These are phyloP conservation scores for Rhaphigaster nebulosa DNA, from an alignment of 2,888 invertebrate genomes.

Conservation along the genomic window DNA sequence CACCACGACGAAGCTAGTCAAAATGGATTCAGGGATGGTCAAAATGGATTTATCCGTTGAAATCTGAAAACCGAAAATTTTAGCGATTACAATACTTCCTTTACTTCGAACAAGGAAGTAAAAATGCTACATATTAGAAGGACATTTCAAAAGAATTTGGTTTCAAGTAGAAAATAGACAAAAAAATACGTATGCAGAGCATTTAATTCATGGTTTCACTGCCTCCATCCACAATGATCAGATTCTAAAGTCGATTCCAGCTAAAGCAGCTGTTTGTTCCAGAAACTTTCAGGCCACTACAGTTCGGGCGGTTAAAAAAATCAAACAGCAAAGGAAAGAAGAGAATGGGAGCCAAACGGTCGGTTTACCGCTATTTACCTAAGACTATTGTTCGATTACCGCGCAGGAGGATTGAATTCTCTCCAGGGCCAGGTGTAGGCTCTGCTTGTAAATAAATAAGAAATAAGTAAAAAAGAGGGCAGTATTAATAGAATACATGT, in stretches of 20 bases:
- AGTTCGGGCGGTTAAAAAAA: not conserved
- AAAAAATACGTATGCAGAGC: no score
- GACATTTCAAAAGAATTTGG: no score
- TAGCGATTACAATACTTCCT: no score
- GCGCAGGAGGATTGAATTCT: not conserved
- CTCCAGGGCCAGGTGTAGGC: not conserved
- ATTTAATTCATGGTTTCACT: not conserved
- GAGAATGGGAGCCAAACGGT: constrained; percentile 1
- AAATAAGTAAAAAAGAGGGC: constrained; percentile 42
- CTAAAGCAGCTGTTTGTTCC: not conserved
- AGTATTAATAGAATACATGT: constrained; percentile 38
- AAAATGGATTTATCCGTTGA: no score
- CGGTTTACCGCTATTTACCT: constrained; percentile 37
- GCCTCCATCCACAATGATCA: not conserved
- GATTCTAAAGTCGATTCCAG: not conserved
- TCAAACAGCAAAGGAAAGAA: not conserved
- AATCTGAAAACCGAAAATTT: no score
- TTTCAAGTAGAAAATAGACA: no score
- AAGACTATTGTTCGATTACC: constrained; percentile 10
- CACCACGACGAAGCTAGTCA: no score
- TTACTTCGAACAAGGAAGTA: no score
- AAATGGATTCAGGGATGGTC: no score
- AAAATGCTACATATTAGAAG: no score
- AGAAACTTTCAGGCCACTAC: not conserved
- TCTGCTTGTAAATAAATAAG: constrained; percentile 6